phyloP scores from a whole-genome alignment of 2,888 invertebrate genomes.

The Invenusta paracnida region DNA sequence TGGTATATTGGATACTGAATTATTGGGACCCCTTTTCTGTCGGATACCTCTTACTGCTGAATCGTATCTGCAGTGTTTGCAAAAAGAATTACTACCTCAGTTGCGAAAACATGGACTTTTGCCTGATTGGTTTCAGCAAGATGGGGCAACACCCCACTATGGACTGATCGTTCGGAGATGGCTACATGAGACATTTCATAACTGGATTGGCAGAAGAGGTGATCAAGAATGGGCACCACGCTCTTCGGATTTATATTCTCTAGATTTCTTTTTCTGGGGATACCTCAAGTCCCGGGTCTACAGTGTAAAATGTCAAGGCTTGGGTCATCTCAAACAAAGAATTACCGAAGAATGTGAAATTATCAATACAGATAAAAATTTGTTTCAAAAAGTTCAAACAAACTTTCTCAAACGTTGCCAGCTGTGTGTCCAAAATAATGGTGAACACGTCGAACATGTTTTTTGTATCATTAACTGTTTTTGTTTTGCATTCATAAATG shows the following conservation, averaged over 20 bases:
- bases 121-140: neutral
- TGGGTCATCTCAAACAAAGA: neutral
- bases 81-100: neutral
- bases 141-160: neutral
- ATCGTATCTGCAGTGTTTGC: neutral
- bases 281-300: neutral
- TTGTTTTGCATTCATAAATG: no score
- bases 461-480: no score
- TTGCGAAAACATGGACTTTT: neutral
- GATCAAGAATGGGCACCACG: neutral
- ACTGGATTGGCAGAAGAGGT: neutral
- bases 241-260: neutral
- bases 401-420: neutral
- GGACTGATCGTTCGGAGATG: neutral
- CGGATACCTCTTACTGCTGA: neutral
- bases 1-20: neutral
- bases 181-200: neutral
- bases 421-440: neutral
- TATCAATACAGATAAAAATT: neutral
- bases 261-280: neutral
- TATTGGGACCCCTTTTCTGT: neutral
- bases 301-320: neutral
- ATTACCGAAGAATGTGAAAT: neutral
- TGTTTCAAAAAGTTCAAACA: neutral
- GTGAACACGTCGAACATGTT: neutral